Conservation (phyloP, 23 tunicate species). For the Styela clava region DNA sequence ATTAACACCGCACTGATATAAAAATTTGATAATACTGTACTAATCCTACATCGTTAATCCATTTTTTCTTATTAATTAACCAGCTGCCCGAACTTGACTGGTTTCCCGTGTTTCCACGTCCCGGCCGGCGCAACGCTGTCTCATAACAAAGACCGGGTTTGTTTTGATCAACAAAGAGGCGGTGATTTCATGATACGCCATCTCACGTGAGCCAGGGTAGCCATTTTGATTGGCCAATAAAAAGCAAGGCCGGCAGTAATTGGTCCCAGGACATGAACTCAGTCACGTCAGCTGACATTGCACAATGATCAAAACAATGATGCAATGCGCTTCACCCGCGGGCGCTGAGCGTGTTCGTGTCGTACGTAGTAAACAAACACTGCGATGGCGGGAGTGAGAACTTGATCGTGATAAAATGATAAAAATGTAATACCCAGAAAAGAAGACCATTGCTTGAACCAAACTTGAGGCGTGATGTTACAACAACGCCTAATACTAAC, state of each 20-base stretch:
- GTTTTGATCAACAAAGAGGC: slow-evolving; percentile 40
- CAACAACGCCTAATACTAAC: too few relatives aligned
- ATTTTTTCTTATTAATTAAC: too few relatives aligned
- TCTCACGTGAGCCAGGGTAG: slow-evolving; percentile 14
- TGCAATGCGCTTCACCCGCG: slow-evolving; percentile 13
- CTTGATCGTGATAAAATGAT: neutral
- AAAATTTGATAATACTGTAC: too few relatives aligned
- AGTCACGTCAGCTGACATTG: slow-evolving; percentile 25
- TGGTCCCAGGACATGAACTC: slow-evolving; percentile 1
- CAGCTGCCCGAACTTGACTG: too few relatives aligned
- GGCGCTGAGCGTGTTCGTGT: neutral
- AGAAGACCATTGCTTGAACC: too few relatives aligned
- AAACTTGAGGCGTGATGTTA: too few relatives aligned
- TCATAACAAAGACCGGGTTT: slow-evolving; percentile 39
- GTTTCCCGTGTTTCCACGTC: neutral
- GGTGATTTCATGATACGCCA: slow-evolving; percentile 19
- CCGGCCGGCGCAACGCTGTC: slow-evolving; percentile 21
- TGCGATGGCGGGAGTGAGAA: neutral
- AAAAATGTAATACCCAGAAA: too few relatives aligned
- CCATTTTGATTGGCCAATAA: neutral
- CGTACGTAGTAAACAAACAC: neutral
- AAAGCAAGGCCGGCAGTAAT: neutral
- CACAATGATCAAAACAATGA: slow-evolving; percentile 29
- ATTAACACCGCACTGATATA: too few relatives aligned
- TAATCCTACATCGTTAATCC: too few relatives aligned